Evolutionary conservation across 2,888 invertebrate species (phyloP), one percentile per base, ranked within the genome.

Genomic region (Luperina testacea): DNA sequence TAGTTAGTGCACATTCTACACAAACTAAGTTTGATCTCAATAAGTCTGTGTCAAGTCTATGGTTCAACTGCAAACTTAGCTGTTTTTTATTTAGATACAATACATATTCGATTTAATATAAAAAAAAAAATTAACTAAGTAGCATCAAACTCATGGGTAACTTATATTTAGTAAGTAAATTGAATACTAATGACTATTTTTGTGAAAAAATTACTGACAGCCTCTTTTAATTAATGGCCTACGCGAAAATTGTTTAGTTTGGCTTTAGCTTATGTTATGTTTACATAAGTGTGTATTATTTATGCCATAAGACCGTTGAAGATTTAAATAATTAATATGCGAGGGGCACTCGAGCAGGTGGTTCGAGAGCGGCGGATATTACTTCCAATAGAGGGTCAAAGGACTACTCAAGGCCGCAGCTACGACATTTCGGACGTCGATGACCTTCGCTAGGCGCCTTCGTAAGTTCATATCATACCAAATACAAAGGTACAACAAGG

Each of bases 341-440:
- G 90, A 89, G 94, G 91, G 94, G 94, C 94, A 92, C 94, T 91
- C 92, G 85, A 90, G 94, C 95, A 96, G 95, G 96, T 96, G 95
- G 93, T 90, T 90, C 87, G 89, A 89, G 88, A 90, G 86, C 91
- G 88, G 88, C 93, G 92, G 92, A 91, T 92, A 92, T 92, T 90
- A 93, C 91, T 92, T 91, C 93, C 91, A 92, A 89, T 89, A 88
- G 90, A 92, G 93, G 96, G 94, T 96, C 96, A 96, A 95, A 95
- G 94, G 95, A 96, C 96, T 90, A 85, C 88, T 91, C 96, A 96
- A 96, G 96, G 96, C 94, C 94, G 90, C 84, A 90, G 89, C 89
- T 92, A 91, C 93, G 93, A 94, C 94, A 93, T 94, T 94, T 93
- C 90, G 92, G 93, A 90, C 91, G 93, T 92, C 94, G 91, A 92